phyloP scores from a whole-genome alignment of 2,888 invertebrate species.

The Tetramorium bicarinatum region DNA sequence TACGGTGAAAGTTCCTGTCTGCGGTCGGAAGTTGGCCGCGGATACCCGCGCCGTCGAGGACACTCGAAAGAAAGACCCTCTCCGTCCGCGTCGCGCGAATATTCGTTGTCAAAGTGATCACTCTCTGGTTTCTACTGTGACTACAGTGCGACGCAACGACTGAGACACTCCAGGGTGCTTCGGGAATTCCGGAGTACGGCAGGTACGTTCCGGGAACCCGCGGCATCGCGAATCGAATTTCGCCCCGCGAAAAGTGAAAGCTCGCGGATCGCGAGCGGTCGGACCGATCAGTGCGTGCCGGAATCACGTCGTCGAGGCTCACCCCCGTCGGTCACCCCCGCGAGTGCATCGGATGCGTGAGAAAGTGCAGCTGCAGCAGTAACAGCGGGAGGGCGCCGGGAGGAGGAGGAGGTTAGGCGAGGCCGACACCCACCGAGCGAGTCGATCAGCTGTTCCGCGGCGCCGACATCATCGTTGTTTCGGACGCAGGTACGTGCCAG shows the following conservation, averaged over 20 bases:
- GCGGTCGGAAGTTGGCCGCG: not conserved
- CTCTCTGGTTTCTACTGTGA: not conserved
- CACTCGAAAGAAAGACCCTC: too few relatives aligned
- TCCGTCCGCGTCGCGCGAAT: not conserved
- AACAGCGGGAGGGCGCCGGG: not conserved
- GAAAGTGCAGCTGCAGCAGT: slow-evolving; percentile 44
- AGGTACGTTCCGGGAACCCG: not conserved
- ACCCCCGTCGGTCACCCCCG: not conserved
- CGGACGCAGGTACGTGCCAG: slow-evolving; percentile 45
- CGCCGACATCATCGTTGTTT: slow-evolving; percentile 61
- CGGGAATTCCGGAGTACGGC: not conserved
- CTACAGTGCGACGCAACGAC: not conserved
- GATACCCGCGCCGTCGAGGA: too few relatives aligned
- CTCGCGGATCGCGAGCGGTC: not conserved
- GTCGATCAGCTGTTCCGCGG: slow-evolving; percentile 78
- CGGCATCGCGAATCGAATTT: too few relatives aligned
- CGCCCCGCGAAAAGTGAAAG: too few relatives aligned
- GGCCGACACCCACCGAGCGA: slow-evolving; percentile 73
- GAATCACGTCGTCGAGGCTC: not conserved
- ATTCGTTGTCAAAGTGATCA: not conserved
- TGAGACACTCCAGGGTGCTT: not conserved
- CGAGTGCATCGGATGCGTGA: slow-evolving; percentile 43
- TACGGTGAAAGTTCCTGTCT: not conserved
- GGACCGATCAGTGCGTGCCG: not conserved
- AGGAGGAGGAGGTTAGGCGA: slow-evolving; percentile 69